Base-by-base conservation (phyloP, 2,888 invertebrate species). In the Flabesymbios commensalis region DNA sequence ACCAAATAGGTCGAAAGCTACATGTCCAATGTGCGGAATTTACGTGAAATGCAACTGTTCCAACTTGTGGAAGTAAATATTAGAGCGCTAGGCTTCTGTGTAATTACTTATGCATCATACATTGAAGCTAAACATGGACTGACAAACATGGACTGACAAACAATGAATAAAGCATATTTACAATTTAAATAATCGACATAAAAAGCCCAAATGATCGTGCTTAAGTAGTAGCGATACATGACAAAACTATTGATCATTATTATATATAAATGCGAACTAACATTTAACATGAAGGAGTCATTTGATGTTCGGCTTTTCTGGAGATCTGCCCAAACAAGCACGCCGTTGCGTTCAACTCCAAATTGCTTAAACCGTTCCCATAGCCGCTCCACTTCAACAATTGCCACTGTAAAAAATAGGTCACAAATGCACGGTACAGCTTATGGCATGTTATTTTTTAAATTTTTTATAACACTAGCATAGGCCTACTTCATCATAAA, bases 371-470 rank as follows among this genome's bases (percentile, higher is more conserved):
- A 82, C 28, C 80, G 65, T 47, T 72, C 55, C 81, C 82, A 82
- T 59, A 82, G 69, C 24, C 80, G 66, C 67, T 81, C 80, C n/a
- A 81, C 79, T 65, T 81, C 81, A 2, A 80, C 79, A 51, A 82
- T 75, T 61, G 78, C 75, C 67, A 82, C 78, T 80, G 61, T 10
- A 31, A 48, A n/a, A 22, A 10, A 43, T n/a, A 2, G 43, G 43
- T 36, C 39, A 14, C 39, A 36, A 36, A n/a, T 14, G 10, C n/a
- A 10, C 39, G 10, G 39, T n/a, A n/a, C 39, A 36, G 39, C n/a
- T n/a, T n/a, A n/a, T n/a, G n/a, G n/a, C n/a, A n/a, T n/a, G n/a
- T n/a, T n/a, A n/a, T n/a, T n/a, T n/a, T n/a, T n/a, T n/a, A n/a
- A n/a, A n/a, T n/a, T n/a, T n/a, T n/a, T n/a, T n/a, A n/a, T n/a